Base-by-base conservation (phyloP, 2,888 invertebrate genomes). In the Lasioglossum malachurum region DNA sequence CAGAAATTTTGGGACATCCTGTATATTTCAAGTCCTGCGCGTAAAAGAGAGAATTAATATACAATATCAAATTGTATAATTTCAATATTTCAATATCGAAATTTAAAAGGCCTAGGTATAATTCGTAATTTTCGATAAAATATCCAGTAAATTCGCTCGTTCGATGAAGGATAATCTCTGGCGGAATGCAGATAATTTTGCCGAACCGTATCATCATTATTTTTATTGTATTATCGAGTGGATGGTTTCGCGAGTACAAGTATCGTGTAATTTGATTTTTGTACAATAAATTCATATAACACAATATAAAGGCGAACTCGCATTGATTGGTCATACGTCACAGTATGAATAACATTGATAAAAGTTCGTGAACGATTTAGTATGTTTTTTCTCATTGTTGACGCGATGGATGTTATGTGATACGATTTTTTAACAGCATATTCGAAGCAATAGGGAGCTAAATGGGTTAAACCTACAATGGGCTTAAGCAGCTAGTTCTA, bases 391-490 rank as follows among this genome's bases (percentile, higher is more conserved):
- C 27, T 14, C 27, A 4, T 60, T 60, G 27, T 64, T 31, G 4
- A 31, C 2, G 64, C 31, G 1, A 16, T 0, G 31, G 16, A 64
- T 64, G 7, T 27, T 27, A 31, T 7, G 31, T 7, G 7, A 0
- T 31, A 1, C 7, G 64, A 64, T 31, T 14, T 19, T 64, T 64
- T 64, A 31, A 64, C 31, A 31, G 64, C 7, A 31, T 16, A 16
- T 64, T 64, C 64, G 31, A 31, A 64, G 31, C 31, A 19, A 64
- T 64, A 64, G 64, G 7, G 5, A 64, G 64, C 31, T 64, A 64
- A 64, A 64, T 64, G 64, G 64, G 31, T 64, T 64, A 31, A 64
- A 64, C 27, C 64, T 31, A 19, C 64, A 64, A 64, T 64, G 64
- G 31, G 64, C 64, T 64, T 64, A 64, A 64, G 64, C 31, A 64